Evolutionary conservation across 2,113 vertebrate species (phyloP), one percentile per base, ranked within the genome.

Genomic region (Caloenas nicobarica): DNA sequence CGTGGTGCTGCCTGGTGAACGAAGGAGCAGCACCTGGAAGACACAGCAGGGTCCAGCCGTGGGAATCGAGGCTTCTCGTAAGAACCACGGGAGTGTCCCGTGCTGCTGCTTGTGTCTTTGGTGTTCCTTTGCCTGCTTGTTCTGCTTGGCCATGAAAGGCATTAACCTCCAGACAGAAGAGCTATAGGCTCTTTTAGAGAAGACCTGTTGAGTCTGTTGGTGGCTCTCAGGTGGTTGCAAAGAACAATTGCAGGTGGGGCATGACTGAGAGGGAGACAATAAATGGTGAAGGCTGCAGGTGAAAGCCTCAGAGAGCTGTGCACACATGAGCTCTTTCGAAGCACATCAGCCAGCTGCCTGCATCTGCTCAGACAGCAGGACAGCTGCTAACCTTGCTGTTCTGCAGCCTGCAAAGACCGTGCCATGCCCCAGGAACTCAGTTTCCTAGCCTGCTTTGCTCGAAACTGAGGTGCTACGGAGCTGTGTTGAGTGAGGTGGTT

Each of bases 61-160:
- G 72, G 70, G 61, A 84, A 13, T 9, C 24, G 60, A 28, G 38
- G 34, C 6, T 10, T 66, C n/a, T 60, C 0, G 0, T 19, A 4
- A 0, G 3, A 74, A 24, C 22, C n/a, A 3, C 0, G 4, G 18
- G 44, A 70, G 7, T 13, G 28, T 26, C 68, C 16, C 1, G 2
- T 38, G 26, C 68, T 74, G 4, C 73, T 74, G 33, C 57, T 16
- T 10, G 18, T 66, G 57, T 33, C 24, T 68, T 78, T 5, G 4
- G 9, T 29, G 18, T 51, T 85, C 61, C 33, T 62, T 62, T 72
- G 6, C 38, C 6, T 0, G 0, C 21, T 11, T 0, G 0, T 51
- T 87, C 42, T 78, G 51, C 50, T 23, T 1, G 2, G 26, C 36
- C 46, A 15, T 0, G 0, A 46, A 50, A 78, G 38, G 17, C 51